Conservation (phyloP, 2,113 vertebrate species). For the Tachysurus fulvidraco region DNA sequence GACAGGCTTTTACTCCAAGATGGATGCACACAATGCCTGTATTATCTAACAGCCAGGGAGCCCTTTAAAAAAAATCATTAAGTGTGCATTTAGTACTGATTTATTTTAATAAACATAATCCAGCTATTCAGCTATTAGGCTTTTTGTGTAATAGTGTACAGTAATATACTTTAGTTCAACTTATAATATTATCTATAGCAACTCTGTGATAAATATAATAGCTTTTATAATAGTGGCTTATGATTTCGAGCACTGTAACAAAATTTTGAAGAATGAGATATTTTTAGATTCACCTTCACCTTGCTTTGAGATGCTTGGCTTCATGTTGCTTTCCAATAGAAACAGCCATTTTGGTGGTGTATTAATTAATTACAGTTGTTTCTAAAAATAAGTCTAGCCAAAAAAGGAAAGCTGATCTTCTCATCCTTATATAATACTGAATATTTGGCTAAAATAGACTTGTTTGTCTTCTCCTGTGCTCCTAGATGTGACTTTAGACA, state of each 20-base stretch:
- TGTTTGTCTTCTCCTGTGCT: background rate
- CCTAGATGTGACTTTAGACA: background rate
- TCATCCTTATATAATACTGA: background rate
- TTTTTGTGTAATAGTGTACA: background rate
- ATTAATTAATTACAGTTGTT: background rate
- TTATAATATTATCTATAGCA: background rate
- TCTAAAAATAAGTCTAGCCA: background rate
- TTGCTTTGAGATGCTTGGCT: background rate
- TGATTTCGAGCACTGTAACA: background rate
- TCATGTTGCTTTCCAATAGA: background rate
- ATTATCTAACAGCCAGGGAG: background rate
- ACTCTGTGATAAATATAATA: background rate
- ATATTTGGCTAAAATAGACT: background rate
- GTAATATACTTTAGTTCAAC: background rate
- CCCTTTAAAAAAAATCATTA: background rate
- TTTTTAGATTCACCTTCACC: background rate
- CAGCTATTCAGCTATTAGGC: background rate
- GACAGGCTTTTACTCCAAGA: too few species aligned
- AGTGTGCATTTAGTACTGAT: background rate
- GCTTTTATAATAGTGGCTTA: background rate
- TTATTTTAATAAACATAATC: background rate
- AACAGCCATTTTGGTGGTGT: background rate
- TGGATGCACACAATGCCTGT: background rate
- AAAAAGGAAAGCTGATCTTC: background rate
- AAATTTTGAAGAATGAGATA: background rate